phyloP scores from a whole-genome alignment of 1,140 invertebrate species.

The Sarcophaga peregrina region DNA sequence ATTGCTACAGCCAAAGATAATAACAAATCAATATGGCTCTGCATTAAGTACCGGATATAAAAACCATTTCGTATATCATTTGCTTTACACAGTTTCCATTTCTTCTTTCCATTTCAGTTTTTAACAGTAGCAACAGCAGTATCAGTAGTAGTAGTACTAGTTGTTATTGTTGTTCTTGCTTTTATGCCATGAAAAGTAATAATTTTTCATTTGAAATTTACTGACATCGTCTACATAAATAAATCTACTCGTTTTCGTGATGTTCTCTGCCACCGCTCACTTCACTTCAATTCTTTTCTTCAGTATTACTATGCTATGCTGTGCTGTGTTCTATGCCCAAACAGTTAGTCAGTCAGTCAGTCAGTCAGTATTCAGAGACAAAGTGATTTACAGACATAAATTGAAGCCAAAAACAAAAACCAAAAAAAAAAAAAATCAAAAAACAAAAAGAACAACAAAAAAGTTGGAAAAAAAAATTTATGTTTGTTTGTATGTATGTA shows the following conservation, averaged over 20 bases:
- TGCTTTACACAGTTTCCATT: background rate
- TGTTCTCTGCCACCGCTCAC: background rate
- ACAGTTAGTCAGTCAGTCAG: too few species aligned
- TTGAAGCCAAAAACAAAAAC: background rate
- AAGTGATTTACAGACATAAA: constrained; percentile 22
- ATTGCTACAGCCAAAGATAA: too few species aligned
- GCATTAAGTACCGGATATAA: too few species aligned
- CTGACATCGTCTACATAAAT: constrained; percentile 18
- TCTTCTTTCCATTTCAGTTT: background rate
- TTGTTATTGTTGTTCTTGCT: too few species aligned
- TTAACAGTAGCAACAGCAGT: background rate
- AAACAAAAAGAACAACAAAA: background rate
- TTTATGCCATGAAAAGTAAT: constrained; percentile 1
- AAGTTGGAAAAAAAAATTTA: background rate
- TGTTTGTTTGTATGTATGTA: background rate
- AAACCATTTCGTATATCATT: background rate
- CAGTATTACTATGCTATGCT: too few species aligned
- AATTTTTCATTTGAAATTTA: constrained; percentile 26
- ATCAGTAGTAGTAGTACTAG: background rate
- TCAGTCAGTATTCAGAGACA: background rate
- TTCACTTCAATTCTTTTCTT: background rate
- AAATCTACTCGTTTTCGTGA: background rate
- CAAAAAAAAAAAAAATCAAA: background rate
- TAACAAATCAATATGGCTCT: background rate
- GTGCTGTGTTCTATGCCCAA: too few species aligned